Conservation (phyloP, 2,113 vertebrate species). For the Chlorodrepanis virens region DNA sequence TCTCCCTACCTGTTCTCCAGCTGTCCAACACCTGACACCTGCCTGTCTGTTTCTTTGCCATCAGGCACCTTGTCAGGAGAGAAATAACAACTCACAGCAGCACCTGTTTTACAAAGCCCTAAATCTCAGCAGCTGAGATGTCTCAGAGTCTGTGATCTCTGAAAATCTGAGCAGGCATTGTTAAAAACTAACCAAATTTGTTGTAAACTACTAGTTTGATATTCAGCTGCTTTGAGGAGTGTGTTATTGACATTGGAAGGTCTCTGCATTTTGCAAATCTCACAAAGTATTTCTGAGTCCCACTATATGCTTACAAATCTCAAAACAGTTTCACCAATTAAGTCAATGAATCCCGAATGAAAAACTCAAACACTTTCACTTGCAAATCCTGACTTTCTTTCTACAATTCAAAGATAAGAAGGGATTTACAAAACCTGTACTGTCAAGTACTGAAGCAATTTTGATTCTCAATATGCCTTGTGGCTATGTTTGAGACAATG, state of each 20-base stretch:
- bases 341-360: not conserved
- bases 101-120: not conserved
- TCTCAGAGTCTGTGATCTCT: not conserved
- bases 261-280: not conserved
- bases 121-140: not conserved
- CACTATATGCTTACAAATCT: not conserved
- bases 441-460: slow-evolving; percentile 6
- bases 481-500: not conserved
- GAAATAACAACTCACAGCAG: not conserved
- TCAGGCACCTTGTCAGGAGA: not conserved
- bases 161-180: not conserved
- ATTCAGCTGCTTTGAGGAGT: not conserved
- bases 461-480: slow-evolving; percentile 9
- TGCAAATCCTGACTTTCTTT: slow-evolving; percentile 44
- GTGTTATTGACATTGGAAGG: not conserved
- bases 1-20: not conserved
- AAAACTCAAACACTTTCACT: slow-evolving; percentile 10
- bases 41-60: not conserved
- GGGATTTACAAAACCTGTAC: not conserved
- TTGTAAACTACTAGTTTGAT: not conserved
- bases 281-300: not conserved
- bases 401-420: slow-evolving; percentile 6
- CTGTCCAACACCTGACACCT: not conserved
- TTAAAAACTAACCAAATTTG: not conserved
- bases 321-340: slow-evolving; percentile 38